These are phyloP conservation scores for Caranx ignobilis DNA, from an alignment of 2,113 vertebrate genomes.

Conservation along the genomic window DNA sequence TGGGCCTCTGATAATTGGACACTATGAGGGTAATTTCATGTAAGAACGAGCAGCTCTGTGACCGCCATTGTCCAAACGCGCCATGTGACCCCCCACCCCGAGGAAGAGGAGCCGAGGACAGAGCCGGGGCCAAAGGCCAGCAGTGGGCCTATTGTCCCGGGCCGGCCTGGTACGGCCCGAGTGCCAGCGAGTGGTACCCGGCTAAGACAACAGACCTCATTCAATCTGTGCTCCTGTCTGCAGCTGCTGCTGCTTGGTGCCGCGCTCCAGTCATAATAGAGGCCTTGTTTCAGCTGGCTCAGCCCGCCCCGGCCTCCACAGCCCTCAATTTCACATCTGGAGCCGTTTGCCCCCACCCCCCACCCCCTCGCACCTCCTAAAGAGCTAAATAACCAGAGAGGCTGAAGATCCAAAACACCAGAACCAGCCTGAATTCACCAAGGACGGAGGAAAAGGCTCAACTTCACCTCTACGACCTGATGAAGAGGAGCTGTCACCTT, in stretches of 20 bases:
- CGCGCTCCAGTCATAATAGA: conserved; percentile 74
- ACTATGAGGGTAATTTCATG: conserved; percentile 58
- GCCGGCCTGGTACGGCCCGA: conserved; percentile 72
- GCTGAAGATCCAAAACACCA: conserved; percentile 49
- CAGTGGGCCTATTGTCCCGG: conserved; percentile 75
- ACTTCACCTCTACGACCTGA: too few species aligned
- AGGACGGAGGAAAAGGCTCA: conserved; percentile 2
- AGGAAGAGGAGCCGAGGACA: conserved; percentile 62
- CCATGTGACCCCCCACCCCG: conserved; percentile 72
- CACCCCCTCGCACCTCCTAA: too few species aligned
- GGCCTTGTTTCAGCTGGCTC: conserved; percentile 76
- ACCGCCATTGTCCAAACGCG: conserved; percentile 54
- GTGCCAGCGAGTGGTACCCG: conserved; percentile 76
- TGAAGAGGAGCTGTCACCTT: too few species aligned
- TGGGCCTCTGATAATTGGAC: conserved; percentile 47
- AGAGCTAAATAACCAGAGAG: conserved; percentile 63
- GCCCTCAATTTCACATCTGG: conserved; percentile 79
- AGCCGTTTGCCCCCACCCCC: conserved; percentile 73
- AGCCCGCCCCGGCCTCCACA: conserved; percentile 55
- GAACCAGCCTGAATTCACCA: conserved; percentile 41
- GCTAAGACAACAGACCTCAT: conserved; percentile 80
- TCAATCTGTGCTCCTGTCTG: conserved; percentile 66
- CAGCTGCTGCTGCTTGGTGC: conserved; percentile 74
- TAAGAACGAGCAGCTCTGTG: conserved; percentile 48
- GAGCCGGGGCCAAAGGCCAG: conserved; percentile 62